A percentile compares a stretch with the other conserved stretches of the same genome.
These are phyloP conservation scores for Stegastes partitus DNA, from an alignment of 2,113 vertebrate genomes.

Conservation along the genomic window DNA sequence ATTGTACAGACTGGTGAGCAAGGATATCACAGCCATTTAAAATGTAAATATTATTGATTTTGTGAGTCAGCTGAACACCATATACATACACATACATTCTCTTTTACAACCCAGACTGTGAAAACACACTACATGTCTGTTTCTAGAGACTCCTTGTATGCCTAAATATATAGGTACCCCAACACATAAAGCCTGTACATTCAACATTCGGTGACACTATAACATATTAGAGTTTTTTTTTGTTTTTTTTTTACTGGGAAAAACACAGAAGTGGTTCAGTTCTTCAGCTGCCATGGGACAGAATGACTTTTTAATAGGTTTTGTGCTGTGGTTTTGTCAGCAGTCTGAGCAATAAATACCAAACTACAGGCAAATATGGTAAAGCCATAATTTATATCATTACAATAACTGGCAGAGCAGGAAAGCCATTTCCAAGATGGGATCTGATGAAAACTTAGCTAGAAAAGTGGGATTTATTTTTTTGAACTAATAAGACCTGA, in stretches of 20 bases:
- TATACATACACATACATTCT: not conserved
- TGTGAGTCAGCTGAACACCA: slow-evolving; percentile 44
- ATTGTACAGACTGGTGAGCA: slow-evolving; percentile 9
- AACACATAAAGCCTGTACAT: slow-evolving; percentile 25
- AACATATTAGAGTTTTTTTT: not conserved
- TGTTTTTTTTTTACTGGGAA: slow-evolving; percentile 8
- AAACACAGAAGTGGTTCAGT: slow-evolving; percentile 27
- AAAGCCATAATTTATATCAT: not conserved
- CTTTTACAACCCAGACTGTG: slow-evolving; percentile 47
- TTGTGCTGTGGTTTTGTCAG: slow-evolving; percentile 2
- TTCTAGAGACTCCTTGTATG: slow-evolving; percentile 34
- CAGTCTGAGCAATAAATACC: not conserved
- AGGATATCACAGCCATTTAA: slow-evolving; percentile 19
- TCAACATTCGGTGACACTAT: slow-evolving; percentile 22
- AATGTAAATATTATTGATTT: slow-evolving; percentile 38
- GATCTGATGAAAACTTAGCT: not conserved
- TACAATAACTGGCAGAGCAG: not conserved
- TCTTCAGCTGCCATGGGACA: not conserved
- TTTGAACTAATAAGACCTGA: no score
- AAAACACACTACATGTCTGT: slow-evolving; percentile 41
- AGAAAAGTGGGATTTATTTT: not conserved
- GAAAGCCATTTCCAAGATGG: not conserved
- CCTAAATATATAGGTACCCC: not conserved
- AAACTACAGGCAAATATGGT: not conserved
- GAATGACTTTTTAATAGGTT: no score